Evolutionary conservation across 1,140 invertebrate genomes (phyloP), one percentile per base, ranked within the genome.

Genomic region (Pogonomyrmex barbatus): DNA sequence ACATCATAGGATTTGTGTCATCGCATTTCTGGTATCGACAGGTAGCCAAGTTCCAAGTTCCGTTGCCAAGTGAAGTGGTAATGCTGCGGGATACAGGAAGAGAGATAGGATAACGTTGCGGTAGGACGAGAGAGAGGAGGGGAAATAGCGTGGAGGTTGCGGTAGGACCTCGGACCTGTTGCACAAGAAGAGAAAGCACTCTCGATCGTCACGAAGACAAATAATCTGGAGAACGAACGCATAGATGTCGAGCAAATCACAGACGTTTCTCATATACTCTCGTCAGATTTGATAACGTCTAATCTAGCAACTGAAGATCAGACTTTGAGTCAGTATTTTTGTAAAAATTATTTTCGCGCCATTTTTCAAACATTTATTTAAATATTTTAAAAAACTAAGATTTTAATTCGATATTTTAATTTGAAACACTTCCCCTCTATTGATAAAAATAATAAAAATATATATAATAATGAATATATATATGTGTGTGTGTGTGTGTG

Each of bases 131-230:
- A 42, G 47, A 70, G 30, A 56, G 30, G 54, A 52, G 56, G 1
- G 36, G 17, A 54, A n/a, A 54, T n/a, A 45, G 14, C 3, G 4
- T 17, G 12, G 54, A 83, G 30, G 62, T 90, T 89, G 88, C 42
- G 88, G 89, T 90, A 90, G 89, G 89, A 85, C 88, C 52, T 90
- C 82, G 63, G 68, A 90, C 89, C 88, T 90, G 89, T 90, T 90
- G 89, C 89, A 30, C 81, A 89, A 89, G 75, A 39, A 86, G 83
- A 81, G 83, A 76, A 58, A 63, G 36, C 75, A 56, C 42, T 76
- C 62, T 78, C 60, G 30, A 85, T 85, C 62, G 73, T 47, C 47
- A 56, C 82, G 47, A 78, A 78, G 47, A 77, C 39, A 78, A 85
- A 76, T 85, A 78, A 85, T 67, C 14, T 33, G 36, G 4, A 30